A percentile compares a stretch with the other conserved stretches of the same genome.
Conservation (phyloP, 2,113 vertebrate species). For the Maccullochella peelii region DNA sequence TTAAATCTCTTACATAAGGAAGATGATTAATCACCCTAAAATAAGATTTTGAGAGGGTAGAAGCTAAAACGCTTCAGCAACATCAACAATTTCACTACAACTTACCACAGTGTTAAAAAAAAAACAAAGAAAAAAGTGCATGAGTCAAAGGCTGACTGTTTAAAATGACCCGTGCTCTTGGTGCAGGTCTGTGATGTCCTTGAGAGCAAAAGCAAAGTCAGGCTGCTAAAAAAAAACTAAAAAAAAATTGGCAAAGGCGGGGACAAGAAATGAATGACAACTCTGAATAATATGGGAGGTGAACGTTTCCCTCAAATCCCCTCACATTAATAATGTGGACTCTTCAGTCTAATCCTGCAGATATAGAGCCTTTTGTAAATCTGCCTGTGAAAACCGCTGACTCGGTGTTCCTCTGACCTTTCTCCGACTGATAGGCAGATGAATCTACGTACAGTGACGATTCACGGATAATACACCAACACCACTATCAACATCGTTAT, state of each 20-base stretch:
- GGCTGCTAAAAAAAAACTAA: background rate
- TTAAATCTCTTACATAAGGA: background rate
- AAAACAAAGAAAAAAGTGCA: no score
- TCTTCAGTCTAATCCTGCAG: slow-evolving; percentile 47
- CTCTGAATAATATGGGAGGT: background rate
- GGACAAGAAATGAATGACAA: background rate
- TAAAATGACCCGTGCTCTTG: background rate
- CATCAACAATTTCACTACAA: background rate
- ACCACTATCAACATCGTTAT: background rate
- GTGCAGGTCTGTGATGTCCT: background rate
- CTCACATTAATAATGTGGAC: slow-evolving; percentile 28
- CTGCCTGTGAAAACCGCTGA: slow-evolving; percentile 52
- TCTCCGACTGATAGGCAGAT: background rate
- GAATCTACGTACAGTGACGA: background rate
- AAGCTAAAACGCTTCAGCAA: background rate
- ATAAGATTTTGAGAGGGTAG: background rate
- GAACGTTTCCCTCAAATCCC: slow-evolving; percentile 27
- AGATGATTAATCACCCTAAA: background rate
- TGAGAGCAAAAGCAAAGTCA: background rate
- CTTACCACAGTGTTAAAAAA: no score
- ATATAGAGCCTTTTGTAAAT: slow-evolving; percentile 28
- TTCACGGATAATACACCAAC: background rate
- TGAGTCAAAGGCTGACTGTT: background rate
- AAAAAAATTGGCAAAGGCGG: background rate
- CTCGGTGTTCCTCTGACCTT: slow-evolving; percentile 34